Evolutionary conservation across 2,888 invertebrate genomes (phyloP).

Genomic region (Amiota communis): DNA sequence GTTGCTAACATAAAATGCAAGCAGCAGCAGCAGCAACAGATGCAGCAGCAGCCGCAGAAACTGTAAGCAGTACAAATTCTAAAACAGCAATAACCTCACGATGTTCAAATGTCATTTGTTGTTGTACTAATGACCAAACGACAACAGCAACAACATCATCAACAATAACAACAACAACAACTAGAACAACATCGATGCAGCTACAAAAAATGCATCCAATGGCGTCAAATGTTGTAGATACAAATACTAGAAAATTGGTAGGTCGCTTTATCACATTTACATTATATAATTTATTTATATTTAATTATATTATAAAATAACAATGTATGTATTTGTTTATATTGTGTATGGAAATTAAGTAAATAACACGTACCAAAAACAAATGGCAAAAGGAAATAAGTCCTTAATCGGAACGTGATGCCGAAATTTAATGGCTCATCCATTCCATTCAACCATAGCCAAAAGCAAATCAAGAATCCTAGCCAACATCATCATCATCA

Average conservation of each 20-base stretch:
- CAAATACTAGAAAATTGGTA: conserved; percentile 59
- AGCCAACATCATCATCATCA: conserved; percentile 47
- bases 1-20: conserved; percentile 59
- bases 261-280: conserved; percentile 41
- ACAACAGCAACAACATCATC: conserved; percentile 42
- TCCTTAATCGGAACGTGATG: conserved; percentile 33
- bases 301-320: background rate
- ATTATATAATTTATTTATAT: conserved; percentile 2
- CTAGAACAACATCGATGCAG: conserved; percentile 35
- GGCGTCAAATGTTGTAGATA: conserved; percentile 35
- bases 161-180: conserved; percentile 34
- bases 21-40: conserved; percentile 40
- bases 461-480: background rate
- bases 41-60: conserved; percentile 48
- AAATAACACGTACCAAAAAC: background rate
- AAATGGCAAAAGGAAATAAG: too few species aligned
- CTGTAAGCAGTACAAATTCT: conserved; percentile 37
- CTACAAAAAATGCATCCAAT: conserved; percentile 42
- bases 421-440: conserved; percentile 55
- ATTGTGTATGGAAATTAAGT: background rate
- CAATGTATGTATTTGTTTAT: background rate
- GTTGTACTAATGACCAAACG: conserved; percentile 32
- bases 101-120: conserved; percentile 19
- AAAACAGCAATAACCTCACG: conserved; percentile 33
- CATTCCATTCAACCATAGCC: conserved; percentile 40